Percentiles rank a stretch among this genome's conserved stretches.
phyloP scores from a whole-genome alignment of 2,797 vertebrate genomes.

The Muraenolepis orangiensis region DNA sequence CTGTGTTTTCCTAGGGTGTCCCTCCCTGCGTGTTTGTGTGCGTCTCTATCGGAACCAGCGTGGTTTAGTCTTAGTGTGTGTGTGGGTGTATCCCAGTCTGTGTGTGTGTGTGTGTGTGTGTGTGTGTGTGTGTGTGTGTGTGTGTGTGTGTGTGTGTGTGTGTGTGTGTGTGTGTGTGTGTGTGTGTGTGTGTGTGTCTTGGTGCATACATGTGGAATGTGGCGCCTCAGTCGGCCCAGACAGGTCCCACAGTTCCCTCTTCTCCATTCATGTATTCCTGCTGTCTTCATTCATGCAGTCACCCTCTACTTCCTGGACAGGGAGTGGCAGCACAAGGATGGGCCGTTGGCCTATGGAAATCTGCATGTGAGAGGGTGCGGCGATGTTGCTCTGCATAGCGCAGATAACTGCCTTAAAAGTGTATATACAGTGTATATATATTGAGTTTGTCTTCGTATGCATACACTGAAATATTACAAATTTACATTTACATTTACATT shows the following conservation, averaged over 20 bases:
- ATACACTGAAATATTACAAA: not conserved
- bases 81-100: not conserved
- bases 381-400: not conserved
- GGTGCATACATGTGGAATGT: conserved; percentile 62
- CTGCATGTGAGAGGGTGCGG: not conserved
- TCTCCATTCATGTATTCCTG: conserved; percentile 27
- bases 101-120: conserved; percentile 22
- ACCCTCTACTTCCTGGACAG: conserved; percentile 6
- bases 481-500: too few species aligned
- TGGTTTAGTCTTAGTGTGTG: not conserved
- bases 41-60: not conserved
- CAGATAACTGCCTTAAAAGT: not conserved
- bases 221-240: conserved; percentile 44
- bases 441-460: not conserved
- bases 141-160: conserved; percentile 5
- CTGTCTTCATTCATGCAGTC: conserved; percentile 33
- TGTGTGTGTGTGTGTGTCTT: not conserved
- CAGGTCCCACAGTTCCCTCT: not conserved
- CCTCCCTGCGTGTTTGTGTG: conserved; percentile 4
- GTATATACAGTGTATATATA: not conserved
- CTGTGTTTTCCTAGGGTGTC: not conserved
- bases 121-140: not conserved
- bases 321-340: not conserved
- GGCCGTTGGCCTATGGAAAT: not conserved
- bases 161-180: conserved; percentile 3